Percentiles rank a stretch among this genome's conserved stretches.
Evolutionary conservation across 2,888 invertebrate species (phyloP).

Genomic region (Lordiphosa andalusiaca): DNA sequence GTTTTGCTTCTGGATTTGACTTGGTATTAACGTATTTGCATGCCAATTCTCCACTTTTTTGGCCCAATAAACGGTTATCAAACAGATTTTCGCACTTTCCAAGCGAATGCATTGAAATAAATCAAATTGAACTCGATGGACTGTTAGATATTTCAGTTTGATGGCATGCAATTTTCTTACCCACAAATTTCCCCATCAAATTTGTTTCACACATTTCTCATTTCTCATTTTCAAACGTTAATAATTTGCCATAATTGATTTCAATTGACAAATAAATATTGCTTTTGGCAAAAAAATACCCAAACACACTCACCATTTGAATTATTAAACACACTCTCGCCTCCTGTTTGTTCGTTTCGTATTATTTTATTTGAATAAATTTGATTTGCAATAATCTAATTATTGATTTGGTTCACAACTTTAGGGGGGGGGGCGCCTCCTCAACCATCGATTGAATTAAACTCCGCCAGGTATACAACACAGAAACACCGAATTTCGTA

Average conservation of each 20-base stretch:
- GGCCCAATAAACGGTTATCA: constrained; percentile 25
- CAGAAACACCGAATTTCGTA: constrained; percentile 32
- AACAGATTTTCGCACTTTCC: constrained; percentile 38
- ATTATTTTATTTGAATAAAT: constrained; percentile 35
- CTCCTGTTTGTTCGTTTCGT: constrained; percentile 20
- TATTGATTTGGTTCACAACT: constrained; percentile 78
- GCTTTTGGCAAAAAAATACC: too few relatives aligned
- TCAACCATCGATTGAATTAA: constrained; percentile 11
- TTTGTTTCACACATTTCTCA: too few relatives aligned
- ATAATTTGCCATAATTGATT: too few relatives aligned
- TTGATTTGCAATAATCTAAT: constrained; percentile 66
- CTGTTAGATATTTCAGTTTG: background rate
- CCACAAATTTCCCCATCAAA: too few relatives aligned
- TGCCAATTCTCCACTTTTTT: constrained; percentile 21
- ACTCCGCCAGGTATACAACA: constrained; percentile 29
- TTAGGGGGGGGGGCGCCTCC: constrained; percentile 38
- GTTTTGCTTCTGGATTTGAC: constrained; percentile 11
- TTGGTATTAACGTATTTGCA: constrained; percentile 21
- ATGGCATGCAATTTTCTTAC: too few relatives aligned
- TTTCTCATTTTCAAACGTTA: too few relatives aligned
- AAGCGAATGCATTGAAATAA: constrained; percentile 34
- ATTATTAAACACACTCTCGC: background rate
- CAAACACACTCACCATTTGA: too few relatives aligned
- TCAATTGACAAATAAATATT: too few relatives aligned
- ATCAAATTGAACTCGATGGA: constrained; percentile 32